Percentiles rank a stretch among this genome's conserved stretches.
Evolutionary conservation across 2,113 vertebrate genomes (phyloP).

Genomic region (Laterallus jamaicensis): DNA sequence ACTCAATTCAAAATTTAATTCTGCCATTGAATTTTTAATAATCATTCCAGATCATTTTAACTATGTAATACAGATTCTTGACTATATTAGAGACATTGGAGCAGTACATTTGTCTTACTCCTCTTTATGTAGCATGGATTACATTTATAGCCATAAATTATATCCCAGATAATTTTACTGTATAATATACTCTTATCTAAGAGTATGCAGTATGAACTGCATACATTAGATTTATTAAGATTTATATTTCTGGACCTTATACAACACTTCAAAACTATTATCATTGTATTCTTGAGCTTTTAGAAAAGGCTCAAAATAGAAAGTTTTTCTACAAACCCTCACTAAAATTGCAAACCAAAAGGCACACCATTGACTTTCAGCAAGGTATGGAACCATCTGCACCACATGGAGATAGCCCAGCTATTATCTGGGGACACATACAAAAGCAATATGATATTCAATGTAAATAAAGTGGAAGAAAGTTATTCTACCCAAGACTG

Average conservation of each 20-base stretch:
- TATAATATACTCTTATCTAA: neutral
- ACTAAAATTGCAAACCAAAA: neutral
- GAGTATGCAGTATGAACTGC: neutral
- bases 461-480: neutral
- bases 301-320: neutral
- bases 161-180: neutral
- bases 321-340: neutral
- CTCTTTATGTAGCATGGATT: neutral
- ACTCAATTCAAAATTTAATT: too few relatives aligned
- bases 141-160: neutral
- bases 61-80: neutral
- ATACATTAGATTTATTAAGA: neutral
- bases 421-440: neutral
- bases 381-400: neutral
- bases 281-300: neutral
- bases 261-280: neutral
- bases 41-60: neutral
- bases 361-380: accelerated
- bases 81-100: neutral
- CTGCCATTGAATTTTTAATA: neutral
- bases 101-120: neutral
- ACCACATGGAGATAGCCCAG: neutral
- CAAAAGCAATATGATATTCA: neutral
- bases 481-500: neutral
- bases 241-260: neutral